Conservation (phyloP, 1,140 invertebrate species). For the Zaprionus taronus region DNA sequence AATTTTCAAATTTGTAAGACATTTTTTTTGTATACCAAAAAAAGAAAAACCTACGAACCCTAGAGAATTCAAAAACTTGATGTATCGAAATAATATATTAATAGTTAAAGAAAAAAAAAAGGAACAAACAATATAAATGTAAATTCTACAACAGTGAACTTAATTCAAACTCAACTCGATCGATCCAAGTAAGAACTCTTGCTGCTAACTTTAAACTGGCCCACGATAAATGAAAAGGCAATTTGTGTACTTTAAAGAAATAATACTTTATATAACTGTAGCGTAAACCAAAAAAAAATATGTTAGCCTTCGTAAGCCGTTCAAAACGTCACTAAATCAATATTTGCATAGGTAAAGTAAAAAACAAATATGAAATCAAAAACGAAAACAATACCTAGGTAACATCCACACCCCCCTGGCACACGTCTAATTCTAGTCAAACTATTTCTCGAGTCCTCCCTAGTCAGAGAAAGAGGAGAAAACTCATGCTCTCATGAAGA, state of each 20-base stretch:
- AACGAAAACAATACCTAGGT: slow-evolving; percentile 31
- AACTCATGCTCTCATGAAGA: slow-evolving; percentile 60
- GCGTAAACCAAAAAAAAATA: slow-evolving; percentile 29
- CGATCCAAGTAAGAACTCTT: slow-evolving; percentile 14
- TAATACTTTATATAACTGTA: slow-evolving; percentile 78
- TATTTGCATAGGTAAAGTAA: slow-evolving; percentile 29
- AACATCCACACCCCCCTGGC: not conserved
- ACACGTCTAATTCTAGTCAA: slow-evolving; percentile 53
- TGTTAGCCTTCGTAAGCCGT: slow-evolving; percentile 56
- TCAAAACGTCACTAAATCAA: slow-evolving; percentile 49
- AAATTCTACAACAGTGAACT: slow-evolving; percentile 8
- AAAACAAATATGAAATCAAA: slow-evolving; percentile 25
- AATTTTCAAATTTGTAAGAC: slow-evolving; percentile 75
- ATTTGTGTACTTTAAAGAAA: slow-evolving; percentile 76
- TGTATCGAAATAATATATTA: slow-evolving; percentile 42
- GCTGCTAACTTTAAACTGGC: slow-evolving; percentile 35
- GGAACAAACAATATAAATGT: slow-evolving; percentile 8
- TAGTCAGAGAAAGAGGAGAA: slow-evolving; percentile 33
- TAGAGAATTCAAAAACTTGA: slow-evolving; percentile 33
- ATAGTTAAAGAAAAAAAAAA: slow-evolving; percentile 27
- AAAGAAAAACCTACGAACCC: slow-evolving; percentile 37
- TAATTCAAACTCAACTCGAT: slow-evolving; percentile 4
- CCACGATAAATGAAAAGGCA: slow-evolving; percentile 42
- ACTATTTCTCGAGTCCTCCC: slow-evolving; percentile 26
- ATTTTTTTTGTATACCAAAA: slow-evolving; percentile 62